Evolutionary conservation across 2,888 invertebrate genomes (phyloP).

Genomic region (Conus canariensis): DNA sequence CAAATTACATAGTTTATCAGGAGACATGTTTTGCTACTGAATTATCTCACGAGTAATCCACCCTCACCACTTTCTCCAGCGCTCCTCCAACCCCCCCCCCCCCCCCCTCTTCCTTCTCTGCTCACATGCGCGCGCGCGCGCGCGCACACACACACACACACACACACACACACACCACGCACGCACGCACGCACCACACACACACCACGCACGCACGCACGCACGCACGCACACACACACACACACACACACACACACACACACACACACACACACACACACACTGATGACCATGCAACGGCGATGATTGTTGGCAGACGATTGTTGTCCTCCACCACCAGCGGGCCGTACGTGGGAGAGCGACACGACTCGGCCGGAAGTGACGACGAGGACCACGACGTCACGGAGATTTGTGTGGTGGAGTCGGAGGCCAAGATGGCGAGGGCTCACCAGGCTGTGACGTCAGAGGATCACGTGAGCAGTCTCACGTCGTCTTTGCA

Average conservation of each 20-base stretch:
- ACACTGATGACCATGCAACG: background rate
- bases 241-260: background rate
- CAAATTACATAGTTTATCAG: too few species aligned
- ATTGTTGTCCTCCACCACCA: background rate
- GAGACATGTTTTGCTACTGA: too few species aligned
- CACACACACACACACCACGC: too few species aligned
- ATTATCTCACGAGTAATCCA: too few species aligned
- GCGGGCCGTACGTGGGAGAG: constrained; percentile 1
- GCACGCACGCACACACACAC: background rate
- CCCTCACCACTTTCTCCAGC: too few species aligned
- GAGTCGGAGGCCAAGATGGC: constrained; percentile 31
- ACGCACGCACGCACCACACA: background rate
- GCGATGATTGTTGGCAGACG: constrained; percentile 21
- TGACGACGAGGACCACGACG: constrained; percentile 46
- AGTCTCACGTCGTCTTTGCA: background rate
- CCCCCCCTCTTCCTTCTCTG: background rate
- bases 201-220: background rate
- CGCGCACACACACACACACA: too few species aligned
- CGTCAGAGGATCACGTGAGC: constrained; percentile 18
- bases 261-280: background rate
- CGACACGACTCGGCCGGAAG: constrained; percentile 43
- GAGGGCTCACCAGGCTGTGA: background rate
- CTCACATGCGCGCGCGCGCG: background rate
- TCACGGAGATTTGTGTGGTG: constrained; percentile 42
- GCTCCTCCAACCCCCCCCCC: background rate